Evolutionary conservation across 1,140 invertebrate species (phyloP).

Genomic region (Pseudomyrmex gracilis): DNA sequence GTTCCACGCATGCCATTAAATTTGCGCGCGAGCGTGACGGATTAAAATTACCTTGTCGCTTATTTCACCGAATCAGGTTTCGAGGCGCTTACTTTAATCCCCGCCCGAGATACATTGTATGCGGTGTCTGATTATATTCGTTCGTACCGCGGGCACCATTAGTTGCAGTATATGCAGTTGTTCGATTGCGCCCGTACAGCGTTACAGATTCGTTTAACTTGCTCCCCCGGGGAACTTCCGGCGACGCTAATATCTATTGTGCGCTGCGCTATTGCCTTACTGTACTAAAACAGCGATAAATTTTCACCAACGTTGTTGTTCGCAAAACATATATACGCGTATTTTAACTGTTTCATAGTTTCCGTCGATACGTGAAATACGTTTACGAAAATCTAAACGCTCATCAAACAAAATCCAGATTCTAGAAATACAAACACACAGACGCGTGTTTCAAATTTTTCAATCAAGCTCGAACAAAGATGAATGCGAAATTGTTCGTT

Average conservation of each 20-base stretch:
- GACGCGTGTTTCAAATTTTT: neutral
- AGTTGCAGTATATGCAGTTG: constrained; percentile 2
- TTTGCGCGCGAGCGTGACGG: constrained; percentile 32
- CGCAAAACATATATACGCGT: neutral
- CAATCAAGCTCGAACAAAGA: neutral
- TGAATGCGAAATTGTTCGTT: constrained; percentile 4
- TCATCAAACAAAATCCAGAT: neutral
- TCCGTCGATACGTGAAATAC: neutral
- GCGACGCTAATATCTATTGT: constrained; percentile 45
- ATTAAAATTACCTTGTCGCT: constrained; percentile 73
- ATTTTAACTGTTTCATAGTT: constrained; percentile 4
- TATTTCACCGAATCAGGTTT: constrained; percentile 52
- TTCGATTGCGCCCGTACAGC: constrained; percentile 35
- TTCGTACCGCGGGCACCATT: constrained; percentile 21
- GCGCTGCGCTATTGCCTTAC: neutral
- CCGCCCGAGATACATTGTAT: constrained; percentile 47
- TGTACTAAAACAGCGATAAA: constrained; percentile 25
- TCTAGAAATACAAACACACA: neutral
- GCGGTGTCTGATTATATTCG: constrained; percentile 51
- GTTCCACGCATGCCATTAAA: constrained; percentile 67
- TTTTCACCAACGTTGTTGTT: neutral
- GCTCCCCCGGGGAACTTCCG: constrained; percentile 29
- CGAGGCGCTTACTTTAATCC: constrained; percentile 51
- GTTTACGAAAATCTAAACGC: neutral
- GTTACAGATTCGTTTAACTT: constrained; percentile 52